Evolutionary conservation across 2,113 vertebrate species (phyloP), one percentile per base, ranked within the genome.

Genomic region (Cervus canadensis): DNA sequence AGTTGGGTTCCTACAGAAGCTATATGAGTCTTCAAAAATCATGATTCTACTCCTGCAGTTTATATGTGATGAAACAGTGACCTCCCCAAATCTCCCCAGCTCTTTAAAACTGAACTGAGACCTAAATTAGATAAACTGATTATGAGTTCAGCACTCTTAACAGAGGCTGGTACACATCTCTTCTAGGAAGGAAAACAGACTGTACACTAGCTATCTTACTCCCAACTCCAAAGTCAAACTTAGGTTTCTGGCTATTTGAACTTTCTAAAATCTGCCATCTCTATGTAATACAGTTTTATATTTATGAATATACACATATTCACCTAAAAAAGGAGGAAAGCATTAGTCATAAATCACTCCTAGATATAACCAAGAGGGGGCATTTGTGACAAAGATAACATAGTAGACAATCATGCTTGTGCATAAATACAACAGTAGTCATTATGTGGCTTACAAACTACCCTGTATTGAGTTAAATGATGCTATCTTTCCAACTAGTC

Each of bases 261-360:
- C 28, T 87, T 93, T 78, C 33, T 67, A 83, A 87, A 91, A 87
- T 60, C 56, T 91, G n/a, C 62, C 82, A 62, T 40, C 76, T 95
- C 56, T 74, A 36, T 26, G 59, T 26, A 85, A 94, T n/a, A 71
- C 6, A 81, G 26, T 83, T 88, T 76, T 76, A 93, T 62, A 57
- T 54, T 87, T 71, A 87, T 57, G 12, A 76, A 64, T n/a, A 33
- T 19, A 59, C 3, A 56, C 16, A 48, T 33, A 79, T 59, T 50
- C 67, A 91, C 26, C 67, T 67, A 94, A 52, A 76, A 14, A 43
- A 96, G 43, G 94, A 93, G 57, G 64, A 92, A 93, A 95, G 78
- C 6, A 40, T 78, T 59, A 94, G 3, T 56, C 43, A 89, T 71
- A 23, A 64, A 17, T 92, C 60, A 91, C n/a, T 28, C 12, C 30